Conservation (phyloP, 2,797 vertebrate species). For the Octomys mimax region DNA sequence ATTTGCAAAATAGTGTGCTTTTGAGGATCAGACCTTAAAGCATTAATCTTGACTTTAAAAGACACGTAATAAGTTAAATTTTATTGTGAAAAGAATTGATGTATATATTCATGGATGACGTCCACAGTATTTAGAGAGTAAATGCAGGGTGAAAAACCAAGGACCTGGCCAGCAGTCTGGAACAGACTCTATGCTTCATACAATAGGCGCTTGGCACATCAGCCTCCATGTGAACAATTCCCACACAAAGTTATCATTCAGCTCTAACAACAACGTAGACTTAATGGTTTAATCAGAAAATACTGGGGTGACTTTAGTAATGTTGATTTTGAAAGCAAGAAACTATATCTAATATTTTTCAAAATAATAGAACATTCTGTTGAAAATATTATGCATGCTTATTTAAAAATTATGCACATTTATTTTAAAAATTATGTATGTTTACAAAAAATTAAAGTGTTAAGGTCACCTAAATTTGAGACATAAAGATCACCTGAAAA, state of each 20-base stretch:
- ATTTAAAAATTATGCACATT: neutral
- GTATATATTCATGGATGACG: neutral
- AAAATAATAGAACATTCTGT: neutral
- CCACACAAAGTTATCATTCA: neutral
- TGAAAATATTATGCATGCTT: neutral
- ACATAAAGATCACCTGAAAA: slow-evolving; percentile 24
- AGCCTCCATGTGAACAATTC: neutral
- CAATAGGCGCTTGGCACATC: neutral
- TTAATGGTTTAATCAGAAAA: neutral
- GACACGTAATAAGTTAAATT: neutral
- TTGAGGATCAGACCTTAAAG: neutral
- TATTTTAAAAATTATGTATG: neutral
- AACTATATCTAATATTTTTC: neutral
- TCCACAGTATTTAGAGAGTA: neutral
- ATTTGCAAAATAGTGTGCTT: neutral
- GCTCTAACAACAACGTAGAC: neutral
- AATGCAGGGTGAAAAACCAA: neutral
- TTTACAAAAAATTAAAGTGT: neutral
- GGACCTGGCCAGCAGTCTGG: neutral
- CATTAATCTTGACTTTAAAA: neutral
- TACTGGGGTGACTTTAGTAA: neutral
- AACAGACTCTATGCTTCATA: neutral
- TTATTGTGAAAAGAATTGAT: neutral
- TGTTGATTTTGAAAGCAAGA: neutral
- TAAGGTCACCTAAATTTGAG: neutral